Evolutionary conservation across 2,113 vertebrate species (phyloP).

Genomic region (Dendrocopos noguchii): DNA sequence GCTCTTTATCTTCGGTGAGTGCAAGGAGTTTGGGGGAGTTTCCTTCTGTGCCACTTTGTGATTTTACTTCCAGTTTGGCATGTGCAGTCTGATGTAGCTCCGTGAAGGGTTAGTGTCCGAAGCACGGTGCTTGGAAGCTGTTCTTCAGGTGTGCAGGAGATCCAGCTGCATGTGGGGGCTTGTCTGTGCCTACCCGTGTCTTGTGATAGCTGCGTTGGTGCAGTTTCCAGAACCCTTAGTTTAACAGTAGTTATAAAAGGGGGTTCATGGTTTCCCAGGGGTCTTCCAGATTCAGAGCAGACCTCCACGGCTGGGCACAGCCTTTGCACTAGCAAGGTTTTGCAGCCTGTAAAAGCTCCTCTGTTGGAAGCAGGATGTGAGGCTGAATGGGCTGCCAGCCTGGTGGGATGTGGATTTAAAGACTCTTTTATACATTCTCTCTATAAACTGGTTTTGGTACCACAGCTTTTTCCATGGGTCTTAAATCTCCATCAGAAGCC

Average conservation of each 20-base stretch:
- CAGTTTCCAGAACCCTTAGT: background rate
- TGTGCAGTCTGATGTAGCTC: background rate
- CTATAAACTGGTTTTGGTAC: background rate
- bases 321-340: background rate
- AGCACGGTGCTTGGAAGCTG: background rate
- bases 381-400: constrained; percentile 16
- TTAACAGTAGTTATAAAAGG: background rate
- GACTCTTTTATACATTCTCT: constrained; percentile 10
- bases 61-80: background rate
- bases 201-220: too few species aligned
- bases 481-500: constrained; percentile 29
- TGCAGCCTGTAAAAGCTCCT: background rate
- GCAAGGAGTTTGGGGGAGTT: background rate
- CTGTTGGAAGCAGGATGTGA: constrained; percentile 1
- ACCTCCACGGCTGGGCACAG: background rate
- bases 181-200: background rate
- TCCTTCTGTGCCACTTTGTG: background rate
- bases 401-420: constrained; percentile 19
- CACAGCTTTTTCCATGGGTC: background rate
- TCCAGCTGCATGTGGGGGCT: background rate
- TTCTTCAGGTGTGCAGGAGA: background rate
- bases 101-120: fast-evolving
- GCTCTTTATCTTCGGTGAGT: background rate
- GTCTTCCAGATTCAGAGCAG: background rate
- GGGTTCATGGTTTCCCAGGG: background rate